Percentiles rank a stretch among this genome's conserved stretches.
Evolutionary conservation across 2,113 vertebrate genomes (phyloP).

Genomic region (Smithornis capensis): DNA sequence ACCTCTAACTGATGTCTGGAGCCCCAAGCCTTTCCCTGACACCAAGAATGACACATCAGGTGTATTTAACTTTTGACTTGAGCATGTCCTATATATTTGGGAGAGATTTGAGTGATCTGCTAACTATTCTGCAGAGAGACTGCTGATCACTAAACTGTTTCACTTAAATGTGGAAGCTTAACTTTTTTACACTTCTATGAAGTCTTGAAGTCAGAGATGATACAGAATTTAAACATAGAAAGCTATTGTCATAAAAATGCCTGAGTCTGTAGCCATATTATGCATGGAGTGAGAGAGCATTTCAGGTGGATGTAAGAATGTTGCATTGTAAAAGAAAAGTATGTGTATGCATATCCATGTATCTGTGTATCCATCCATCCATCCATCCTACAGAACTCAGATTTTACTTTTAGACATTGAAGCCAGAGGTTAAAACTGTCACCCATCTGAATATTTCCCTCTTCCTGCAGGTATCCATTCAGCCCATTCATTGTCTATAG

Average conservation of each 20-base stretch:
- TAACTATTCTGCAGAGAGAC: not conserved
- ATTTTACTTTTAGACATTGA: not conserved
- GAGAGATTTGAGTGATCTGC: not conserved
- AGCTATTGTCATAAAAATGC: not conserved
- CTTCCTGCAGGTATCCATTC: not conserved
- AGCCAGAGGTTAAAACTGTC: not conserved
- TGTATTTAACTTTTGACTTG: not conserved
- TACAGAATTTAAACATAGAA: not conserved
- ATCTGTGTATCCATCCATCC: not conserved
- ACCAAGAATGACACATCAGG: not conserved
- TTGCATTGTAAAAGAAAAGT: not conserved
- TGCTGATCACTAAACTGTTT: not conserved
- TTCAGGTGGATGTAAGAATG: not conserved
- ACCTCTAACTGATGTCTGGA: not conserved
- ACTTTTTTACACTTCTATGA: not conserved
- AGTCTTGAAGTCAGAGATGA: not conserved
- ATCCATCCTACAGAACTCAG: not conserved
- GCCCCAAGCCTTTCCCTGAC: not conserved
- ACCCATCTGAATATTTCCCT: not conserved
- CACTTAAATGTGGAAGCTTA: not conserved
- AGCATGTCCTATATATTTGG: not conserved
- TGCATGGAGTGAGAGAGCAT: not conserved
- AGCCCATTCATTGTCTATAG: not conserved
- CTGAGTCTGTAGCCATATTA: not conserved
- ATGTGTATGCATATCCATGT: not conserved